Percentiles rank a stretch among this genome's conserved stretches.
Conservation (phyloP, 92 coral and sea anemone genomes). For the Siderastrea radians region DNA sequence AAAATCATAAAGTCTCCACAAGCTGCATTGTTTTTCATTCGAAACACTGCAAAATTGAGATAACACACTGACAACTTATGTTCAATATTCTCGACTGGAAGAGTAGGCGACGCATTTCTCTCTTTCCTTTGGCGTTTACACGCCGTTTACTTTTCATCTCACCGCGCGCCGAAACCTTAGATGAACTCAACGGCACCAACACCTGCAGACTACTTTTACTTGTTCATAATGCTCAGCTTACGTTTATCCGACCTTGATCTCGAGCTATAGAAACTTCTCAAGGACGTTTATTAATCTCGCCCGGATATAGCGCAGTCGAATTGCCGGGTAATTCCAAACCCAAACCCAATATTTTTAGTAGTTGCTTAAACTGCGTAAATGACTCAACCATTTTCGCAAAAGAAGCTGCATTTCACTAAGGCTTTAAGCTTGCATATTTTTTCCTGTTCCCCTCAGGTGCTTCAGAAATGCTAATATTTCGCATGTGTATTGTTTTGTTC, state of each 20-base stretch:
- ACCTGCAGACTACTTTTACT: slow-evolving; percentile 35
- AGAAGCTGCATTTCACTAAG: not conserved
- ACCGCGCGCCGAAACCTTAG: not conserved
- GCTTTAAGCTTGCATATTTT: not conserved
- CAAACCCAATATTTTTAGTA: not conserved
- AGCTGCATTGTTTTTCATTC: not conserved
- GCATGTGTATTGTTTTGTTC: slow-evolving; percentile 21
- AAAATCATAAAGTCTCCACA: not conserved
- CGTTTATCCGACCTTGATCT: not conserved
- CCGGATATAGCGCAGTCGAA: not conserved
- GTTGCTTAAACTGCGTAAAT: too few species aligned
- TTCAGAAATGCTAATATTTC: slow-evolving; percentile 41
- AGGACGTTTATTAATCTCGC: not conserved
- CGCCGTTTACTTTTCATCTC: not conserved
- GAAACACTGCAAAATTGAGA: too few species aligned
- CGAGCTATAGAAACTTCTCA: not conserved
- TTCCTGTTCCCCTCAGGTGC: slow-evolving; percentile 16
- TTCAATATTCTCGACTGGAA: not conserved
- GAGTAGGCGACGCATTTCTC: not conserved
- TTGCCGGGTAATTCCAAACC: not conserved
- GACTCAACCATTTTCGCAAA: not conserved
- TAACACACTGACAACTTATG: too few species aligned
- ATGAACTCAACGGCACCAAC: not conserved
- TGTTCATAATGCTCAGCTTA: slow-evolving; percentile 10
- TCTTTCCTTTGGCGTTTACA: not conserved